Evolutionary conservation across 1,140 invertebrate species (phyloP).

Genomic region (Zaprionus camerounensis): DNA sequence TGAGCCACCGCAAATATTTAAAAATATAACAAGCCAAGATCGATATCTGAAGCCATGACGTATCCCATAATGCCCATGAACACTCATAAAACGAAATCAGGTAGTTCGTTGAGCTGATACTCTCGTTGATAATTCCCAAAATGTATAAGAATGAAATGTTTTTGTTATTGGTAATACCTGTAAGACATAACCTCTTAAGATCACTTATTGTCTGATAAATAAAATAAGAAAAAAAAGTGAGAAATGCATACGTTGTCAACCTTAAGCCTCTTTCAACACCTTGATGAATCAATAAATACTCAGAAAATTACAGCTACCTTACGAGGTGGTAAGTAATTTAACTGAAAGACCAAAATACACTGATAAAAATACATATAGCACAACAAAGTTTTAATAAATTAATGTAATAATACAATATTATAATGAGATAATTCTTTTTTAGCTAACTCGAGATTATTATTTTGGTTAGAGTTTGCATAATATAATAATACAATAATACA

Average conservation of each 20-base stretch:
- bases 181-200: not conserved
- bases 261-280: not conserved
- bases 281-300: constrained; percentile 3
- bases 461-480: too few species aligned
- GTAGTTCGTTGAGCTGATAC: not conserved
- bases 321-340: not conserved
- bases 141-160: not conserved
- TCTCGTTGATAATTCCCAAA: not conserved
- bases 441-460: too few species aligned
- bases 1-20: constrained; percentile 41
- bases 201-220: not conserved
- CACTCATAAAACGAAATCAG: not conserved
- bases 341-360: not conserved
- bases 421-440: too few species aligned
- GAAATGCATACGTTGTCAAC: too few species aligned
- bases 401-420: too few species aligned
- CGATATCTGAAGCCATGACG: constrained; percentile 31
- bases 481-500: not conserved
- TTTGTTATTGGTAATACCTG: not conserved
- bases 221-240: not conserved
- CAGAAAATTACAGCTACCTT: not conserved
- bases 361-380: not conserved
- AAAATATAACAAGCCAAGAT: constrained; percentile 12
- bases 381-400: not conserved
- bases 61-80: constrained; percentile 1